Evolutionary conservation across 2,797 vertebrate species (phyloP).

Genomic region (Melanotaenia boesemani): DNA sequence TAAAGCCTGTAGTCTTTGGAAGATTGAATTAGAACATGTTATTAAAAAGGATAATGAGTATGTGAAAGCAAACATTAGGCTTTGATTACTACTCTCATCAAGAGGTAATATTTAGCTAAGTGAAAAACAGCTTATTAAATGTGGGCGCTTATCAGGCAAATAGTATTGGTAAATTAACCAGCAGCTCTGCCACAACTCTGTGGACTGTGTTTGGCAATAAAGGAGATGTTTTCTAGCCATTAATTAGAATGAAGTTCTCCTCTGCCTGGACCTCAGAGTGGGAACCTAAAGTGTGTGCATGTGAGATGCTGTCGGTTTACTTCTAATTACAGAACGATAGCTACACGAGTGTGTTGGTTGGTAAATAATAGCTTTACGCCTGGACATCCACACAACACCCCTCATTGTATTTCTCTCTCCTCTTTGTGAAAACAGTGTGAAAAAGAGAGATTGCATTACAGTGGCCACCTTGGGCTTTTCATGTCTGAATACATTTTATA

Average conservation of each 20-base stretch:
- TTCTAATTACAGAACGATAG: constrained; percentile 35
- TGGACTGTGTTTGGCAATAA: constrained; percentile 57
- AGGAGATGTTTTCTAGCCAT: constrained; percentile 58
- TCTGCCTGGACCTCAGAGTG: constrained; percentile 24
- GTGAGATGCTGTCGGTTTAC: constrained; percentile 7
- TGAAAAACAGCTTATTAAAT: constrained; percentile 77
- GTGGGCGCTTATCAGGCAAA: constrained; percentile 69
- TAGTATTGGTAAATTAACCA: constrained; percentile 69
- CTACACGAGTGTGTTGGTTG: constrained; percentile 23
- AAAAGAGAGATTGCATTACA: constrained; percentile 2
- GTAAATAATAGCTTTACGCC: constrained; percentile 44
- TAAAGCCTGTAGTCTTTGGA: constrained; percentile 68
- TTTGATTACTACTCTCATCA: constrained; percentile 77
- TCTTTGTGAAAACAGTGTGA: constrained; percentile 24
- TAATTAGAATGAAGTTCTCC: constrained; percentile 59
- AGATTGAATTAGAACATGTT: constrained; percentile 82
- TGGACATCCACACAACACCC: constrained; percentile 21
- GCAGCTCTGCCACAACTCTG: constrained; percentile 50
- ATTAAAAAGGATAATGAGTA: constrained; percentile 82
- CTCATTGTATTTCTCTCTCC: background rate
- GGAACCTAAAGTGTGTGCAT: constrained; percentile 7
- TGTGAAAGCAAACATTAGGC: constrained; percentile 75
- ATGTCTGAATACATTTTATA: background rate
- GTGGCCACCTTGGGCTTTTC: background rate
- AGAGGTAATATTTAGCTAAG: constrained; percentile 75